Conservation (phyloP, 2,113 vertebrate species). For the Myxocyprinus asiaticus region DNA sequence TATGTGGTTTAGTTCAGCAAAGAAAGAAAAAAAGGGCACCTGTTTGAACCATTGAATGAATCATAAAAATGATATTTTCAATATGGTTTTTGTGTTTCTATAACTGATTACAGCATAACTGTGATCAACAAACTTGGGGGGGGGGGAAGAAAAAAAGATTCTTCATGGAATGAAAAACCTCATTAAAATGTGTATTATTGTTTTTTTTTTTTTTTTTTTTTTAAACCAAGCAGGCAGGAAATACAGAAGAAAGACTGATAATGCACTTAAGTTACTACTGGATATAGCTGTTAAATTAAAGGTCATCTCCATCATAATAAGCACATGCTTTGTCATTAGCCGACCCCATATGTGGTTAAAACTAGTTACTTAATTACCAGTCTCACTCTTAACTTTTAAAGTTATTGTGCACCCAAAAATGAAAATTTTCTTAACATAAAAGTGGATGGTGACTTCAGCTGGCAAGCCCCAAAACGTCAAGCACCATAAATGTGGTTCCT, state of each 20-base stretch:
- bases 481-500: no score
- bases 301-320: neutral
- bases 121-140: no score
- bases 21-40: neutral
- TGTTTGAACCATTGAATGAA: no score
- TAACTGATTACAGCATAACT: slow-evolving; percentile 54
- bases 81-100: neutral
- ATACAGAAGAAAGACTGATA: neutral
- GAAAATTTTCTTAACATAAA: neutral
- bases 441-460: neutral
- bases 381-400: slow-evolving; percentile 9
- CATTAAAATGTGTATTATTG: no score
- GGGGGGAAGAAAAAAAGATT: no score
- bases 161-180: no score
- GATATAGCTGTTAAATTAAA: neutral
- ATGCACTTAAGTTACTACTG: neutral
- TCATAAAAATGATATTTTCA: no score
- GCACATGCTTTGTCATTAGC: slow-evolving; percentile 42
- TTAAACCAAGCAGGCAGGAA: neutral
- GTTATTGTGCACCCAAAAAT: slow-evolving; percentile 18
- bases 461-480: neutral
- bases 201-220: no score
- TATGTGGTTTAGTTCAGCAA: neutral
- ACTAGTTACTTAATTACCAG: slow-evolving; percentile 5
- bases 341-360: slow-evolving; percentile 39